A percentile compares a stretch with the other conserved stretches of the same genome.
Conservation (phyloP, 35 echinoderm and acorn worm genomes). For the Amphiura filiformis region DNA sequence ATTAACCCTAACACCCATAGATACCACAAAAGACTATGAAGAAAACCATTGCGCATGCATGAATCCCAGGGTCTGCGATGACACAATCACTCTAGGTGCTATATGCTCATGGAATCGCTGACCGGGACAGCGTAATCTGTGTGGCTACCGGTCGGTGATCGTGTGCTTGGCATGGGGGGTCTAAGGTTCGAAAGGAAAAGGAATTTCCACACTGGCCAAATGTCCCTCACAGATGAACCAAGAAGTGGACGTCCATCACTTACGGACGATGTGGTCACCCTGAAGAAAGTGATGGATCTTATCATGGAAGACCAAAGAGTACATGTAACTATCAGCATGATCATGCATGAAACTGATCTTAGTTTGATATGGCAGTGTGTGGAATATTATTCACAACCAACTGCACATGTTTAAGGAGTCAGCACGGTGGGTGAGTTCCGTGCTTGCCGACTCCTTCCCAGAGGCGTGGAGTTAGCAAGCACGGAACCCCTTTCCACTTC, state of each 20-base stretch:
- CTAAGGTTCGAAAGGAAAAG: too few species aligned
- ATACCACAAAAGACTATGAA: too few species aligned
- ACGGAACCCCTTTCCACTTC: too few species aligned
- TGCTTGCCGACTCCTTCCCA: conserved; percentile 1
- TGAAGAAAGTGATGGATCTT: conserved; percentile 15
- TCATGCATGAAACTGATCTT: conserved; percentile 20
- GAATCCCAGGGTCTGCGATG: too few species aligned
- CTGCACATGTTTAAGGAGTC: conserved; percentile 11
- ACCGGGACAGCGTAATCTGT: too few species aligned
- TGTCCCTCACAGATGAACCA: conserved; percentile 29
- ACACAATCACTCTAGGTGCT: too few species aligned
- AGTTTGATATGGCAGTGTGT: not conserved
- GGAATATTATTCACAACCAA: conserved; percentile 20
- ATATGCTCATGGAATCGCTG: too few species aligned
- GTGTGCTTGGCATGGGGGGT: too few species aligned
- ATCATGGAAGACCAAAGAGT: conserved; percentile 22
- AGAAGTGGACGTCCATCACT: conserved; percentile 14
- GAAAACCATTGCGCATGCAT: too few species aligned
- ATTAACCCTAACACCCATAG: too few species aligned
- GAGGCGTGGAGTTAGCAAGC: too few species aligned
- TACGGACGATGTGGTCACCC: conserved; percentile 1
- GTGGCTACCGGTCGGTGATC: too few species aligned
- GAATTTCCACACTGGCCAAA: conserved; percentile 26
- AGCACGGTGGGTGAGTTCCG: not conserved
- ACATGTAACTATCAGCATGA: conserved; percentile 10